These are phyloP conservation scores for Furcifer pardalis DNA, from an alignment of 2,797 vertebrate genomes.

Conservation along the genomic window DNA sequence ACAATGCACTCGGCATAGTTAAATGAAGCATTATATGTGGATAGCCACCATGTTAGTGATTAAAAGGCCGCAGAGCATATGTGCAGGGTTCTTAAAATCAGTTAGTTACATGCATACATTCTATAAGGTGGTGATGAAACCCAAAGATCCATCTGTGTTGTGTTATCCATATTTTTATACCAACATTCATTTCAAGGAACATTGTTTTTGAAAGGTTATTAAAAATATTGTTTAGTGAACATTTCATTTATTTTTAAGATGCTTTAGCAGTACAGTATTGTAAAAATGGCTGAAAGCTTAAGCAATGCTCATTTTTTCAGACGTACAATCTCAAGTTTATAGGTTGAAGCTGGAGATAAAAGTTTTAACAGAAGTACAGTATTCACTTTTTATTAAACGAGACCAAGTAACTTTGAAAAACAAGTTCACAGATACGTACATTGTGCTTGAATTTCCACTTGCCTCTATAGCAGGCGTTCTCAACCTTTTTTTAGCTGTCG, in stretches of 20 bases:
- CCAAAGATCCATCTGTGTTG: background rate
- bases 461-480: too few relatives aligned
- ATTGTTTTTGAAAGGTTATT: slow-evolving; percentile 13
- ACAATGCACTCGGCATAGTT: background rate
- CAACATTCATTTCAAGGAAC: slow-evolving; percentile 53
- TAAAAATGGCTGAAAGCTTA: background rate
- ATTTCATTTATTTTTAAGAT: slow-evolving; percentile 20
- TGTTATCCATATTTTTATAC: slow-evolving; percentile 55
- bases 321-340: background rate
- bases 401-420: background rate
- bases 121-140: background rate
- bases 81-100: background rate
- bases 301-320: background rate
- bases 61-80: background rate
- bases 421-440: background rate
- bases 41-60: background rate
- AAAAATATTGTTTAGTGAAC: slow-evolving; percentile 11
- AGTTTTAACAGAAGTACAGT: background rate
- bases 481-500: too few relatives aligned
- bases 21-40: background rate
- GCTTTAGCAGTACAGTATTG: background rate
- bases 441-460: background rate
- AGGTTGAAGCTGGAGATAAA: background rate
- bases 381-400: slow-evolving; percentile 2
- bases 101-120: slow-evolving; percentile 7